Conservation (phyloP, 2,113 vertebrate species). For the Proteles cristata region DNA sequence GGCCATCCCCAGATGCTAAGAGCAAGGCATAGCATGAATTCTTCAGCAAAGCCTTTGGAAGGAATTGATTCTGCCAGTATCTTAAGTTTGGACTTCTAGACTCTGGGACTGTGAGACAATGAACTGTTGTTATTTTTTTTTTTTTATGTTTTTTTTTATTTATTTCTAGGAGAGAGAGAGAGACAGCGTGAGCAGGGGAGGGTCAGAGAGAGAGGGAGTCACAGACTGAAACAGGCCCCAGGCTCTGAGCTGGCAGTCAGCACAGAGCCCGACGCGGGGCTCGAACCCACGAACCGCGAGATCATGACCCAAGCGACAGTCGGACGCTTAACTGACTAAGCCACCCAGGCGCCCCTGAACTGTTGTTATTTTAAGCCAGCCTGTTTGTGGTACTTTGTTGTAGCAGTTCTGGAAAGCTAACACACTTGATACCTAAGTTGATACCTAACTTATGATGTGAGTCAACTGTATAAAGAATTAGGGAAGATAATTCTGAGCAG, state of each 20-base stretch:
- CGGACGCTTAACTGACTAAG: too few species aligned
- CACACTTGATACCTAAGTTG: neutral
- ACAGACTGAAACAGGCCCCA: too few species aligned
- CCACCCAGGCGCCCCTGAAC: too few species aligned
- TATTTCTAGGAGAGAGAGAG: too few species aligned
- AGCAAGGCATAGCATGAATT: fast-evolving
- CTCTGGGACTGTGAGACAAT: neutral
- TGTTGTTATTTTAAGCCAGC: neutral
- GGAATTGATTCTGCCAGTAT: fast-evolving
- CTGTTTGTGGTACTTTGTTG: neutral
- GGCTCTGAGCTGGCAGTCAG: too few species aligned
- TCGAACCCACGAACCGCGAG: too few species aligned
- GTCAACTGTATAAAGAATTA: neutral
- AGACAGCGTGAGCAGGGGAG: too few species aligned
- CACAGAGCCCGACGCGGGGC: too few species aligned
- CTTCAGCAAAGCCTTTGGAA: neutral
- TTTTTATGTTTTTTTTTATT: too few species aligned
- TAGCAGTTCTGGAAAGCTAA: neutral
- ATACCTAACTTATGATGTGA: neutral
- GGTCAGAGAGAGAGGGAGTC: too few species aligned
- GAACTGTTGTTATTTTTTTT: neutral
- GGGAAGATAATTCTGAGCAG: neutral
- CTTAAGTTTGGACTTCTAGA: neutral
- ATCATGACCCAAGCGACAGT: too few species aligned
- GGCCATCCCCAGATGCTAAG: neutral